A percentile compares a stretch with the other conserved stretches of the same genome.
Conservation (phyloP, 2,888 invertebrate species). For the Antheraea assamensis region DNA sequence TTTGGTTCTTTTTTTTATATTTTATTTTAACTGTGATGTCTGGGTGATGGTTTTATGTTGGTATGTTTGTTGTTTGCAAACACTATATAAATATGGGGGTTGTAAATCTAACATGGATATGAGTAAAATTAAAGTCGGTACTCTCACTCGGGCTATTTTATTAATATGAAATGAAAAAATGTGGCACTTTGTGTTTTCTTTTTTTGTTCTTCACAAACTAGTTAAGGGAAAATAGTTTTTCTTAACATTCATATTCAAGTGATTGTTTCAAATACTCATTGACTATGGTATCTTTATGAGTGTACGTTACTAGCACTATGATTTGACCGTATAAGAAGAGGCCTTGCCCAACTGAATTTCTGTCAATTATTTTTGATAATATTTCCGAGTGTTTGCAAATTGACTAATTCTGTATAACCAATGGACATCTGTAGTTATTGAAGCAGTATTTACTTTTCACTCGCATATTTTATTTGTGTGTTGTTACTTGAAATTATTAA, state of each 20-base stretch:
- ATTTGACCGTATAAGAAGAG: background rate
- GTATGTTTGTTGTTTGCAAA: conserved; percentile 62
- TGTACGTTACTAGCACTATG: background rate
- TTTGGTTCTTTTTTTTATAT: conserved; percentile 23
- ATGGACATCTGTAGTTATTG: conserved; percentile 65
- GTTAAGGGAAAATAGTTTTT: background rate
- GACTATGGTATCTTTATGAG: background rate
- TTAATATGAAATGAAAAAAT: too few species aligned
- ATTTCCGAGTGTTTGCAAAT: conserved; percentile 62
- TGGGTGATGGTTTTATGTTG: conserved; percentile 69
- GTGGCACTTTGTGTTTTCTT: too few species aligned
- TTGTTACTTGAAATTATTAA: conserved; percentile 48
- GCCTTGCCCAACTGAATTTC: background rate
- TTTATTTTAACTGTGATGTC: conserved; percentile 65
- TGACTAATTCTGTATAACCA: conserved; percentile 57
- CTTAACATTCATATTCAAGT: background rate
- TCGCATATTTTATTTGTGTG: conserved; percentile 48
- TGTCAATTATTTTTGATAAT: background rate
- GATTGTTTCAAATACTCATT: background rate
- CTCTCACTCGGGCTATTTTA: background rate
- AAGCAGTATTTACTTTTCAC: conserved; percentile 78
- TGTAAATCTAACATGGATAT: background rate
- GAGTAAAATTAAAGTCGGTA: background rate
- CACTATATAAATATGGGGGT: conserved; percentile 27
- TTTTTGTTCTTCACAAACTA: background rate